phyloP scores from a whole-genome alignment of 2,888 invertebrate genomes.

The Hemithea aestivaria region DNA sequence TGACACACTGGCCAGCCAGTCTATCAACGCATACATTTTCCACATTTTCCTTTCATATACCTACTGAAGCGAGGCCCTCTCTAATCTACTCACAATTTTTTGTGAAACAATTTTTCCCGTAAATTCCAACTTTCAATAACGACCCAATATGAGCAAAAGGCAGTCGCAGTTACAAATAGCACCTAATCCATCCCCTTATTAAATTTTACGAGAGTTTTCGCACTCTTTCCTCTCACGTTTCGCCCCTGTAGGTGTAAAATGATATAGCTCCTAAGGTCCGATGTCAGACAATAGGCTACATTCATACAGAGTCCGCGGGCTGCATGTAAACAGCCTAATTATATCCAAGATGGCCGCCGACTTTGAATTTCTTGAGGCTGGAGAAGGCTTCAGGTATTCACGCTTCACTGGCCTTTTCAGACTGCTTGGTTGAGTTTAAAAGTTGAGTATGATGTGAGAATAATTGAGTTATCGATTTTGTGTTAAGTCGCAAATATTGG shows the following conservation, averaged over 20 bases:
- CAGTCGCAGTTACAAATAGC: constrained; percentile 13
- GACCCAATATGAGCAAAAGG: constrained; percentile 3
- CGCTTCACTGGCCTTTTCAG: constrained; percentile 38
- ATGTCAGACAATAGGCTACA: constrained; percentile 78
- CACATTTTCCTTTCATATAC: too few species aligned
- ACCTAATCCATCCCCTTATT: constrained; percentile 39
- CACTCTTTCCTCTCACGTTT: constrained; percentile 35
- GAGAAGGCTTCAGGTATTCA: constrained; percentile 41
- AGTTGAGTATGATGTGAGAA: constrained; percentile 14
- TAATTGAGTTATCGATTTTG: constrained; percentile 13
- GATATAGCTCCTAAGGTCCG: constrained; percentile 76
- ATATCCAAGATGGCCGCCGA: constrained; percentile 65
- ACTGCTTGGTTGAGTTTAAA: constrained; percentile 27
- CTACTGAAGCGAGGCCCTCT: too few species aligned
- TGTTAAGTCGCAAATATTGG: too few species aligned
- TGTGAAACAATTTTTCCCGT: background rate
- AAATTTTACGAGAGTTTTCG: constrained; percentile 62
- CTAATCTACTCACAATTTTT: too few species aligned
- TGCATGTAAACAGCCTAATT: constrained; percentile 76
- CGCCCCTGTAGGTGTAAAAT: constrained; percentile 66
- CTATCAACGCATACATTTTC: too few species aligned
- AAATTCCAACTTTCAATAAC: background rate
- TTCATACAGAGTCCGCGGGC: constrained; percentile 65
- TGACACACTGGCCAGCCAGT: too few species aligned
- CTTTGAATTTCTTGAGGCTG: constrained; percentile 15